These are phyloP conservation scores for Monoplex corrugatus DNA, from an alignment of 2,888 invertebrate genomes.

Conservation along the genomic window DNA sequence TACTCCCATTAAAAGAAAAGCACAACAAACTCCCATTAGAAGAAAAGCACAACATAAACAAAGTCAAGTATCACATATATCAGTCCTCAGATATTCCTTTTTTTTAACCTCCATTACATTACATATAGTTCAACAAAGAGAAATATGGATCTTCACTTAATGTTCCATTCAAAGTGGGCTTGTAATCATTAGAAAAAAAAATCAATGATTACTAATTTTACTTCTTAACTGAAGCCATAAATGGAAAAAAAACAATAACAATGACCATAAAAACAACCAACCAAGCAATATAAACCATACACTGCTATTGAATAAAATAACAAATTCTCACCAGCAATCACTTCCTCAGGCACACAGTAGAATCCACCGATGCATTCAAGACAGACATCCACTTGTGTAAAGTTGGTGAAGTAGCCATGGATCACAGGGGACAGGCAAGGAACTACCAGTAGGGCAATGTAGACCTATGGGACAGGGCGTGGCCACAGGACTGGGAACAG, in stretches of 20 bases:
- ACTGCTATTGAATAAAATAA: background rate
- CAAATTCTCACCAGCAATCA: constrained; percentile 66
- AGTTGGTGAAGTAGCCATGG: constrained; percentile 78
- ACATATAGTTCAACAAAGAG: no score
- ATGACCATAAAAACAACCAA: background rate
- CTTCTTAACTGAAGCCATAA: no score
- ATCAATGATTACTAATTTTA: no score
- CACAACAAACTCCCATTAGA: no score
- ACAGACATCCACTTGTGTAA: constrained; percentile 74
- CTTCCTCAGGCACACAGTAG: constrained; percentile 79
- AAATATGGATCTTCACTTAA: no score
- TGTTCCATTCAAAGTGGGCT: no score
- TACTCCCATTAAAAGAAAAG: no score
- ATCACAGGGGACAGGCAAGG: constrained; percentile 74
- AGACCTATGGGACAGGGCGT: constrained; percentile 78
- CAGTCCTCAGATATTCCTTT: no score
- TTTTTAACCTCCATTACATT: no score
- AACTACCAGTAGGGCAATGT: constrained; percentile 76
- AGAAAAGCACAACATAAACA: no score
- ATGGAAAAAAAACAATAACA: background rate
- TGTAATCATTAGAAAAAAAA: no score
- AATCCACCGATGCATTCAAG: constrained; percentile 75
- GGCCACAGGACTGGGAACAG: constrained; percentile 72
- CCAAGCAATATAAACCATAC: background rate
- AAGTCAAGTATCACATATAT: no score